Percentiles rank a stretch among this genome's conserved stretches.
Conservation (phyloP, 2,797 vertebrate species). For the Brachyrhaphis roseni region DNA sequence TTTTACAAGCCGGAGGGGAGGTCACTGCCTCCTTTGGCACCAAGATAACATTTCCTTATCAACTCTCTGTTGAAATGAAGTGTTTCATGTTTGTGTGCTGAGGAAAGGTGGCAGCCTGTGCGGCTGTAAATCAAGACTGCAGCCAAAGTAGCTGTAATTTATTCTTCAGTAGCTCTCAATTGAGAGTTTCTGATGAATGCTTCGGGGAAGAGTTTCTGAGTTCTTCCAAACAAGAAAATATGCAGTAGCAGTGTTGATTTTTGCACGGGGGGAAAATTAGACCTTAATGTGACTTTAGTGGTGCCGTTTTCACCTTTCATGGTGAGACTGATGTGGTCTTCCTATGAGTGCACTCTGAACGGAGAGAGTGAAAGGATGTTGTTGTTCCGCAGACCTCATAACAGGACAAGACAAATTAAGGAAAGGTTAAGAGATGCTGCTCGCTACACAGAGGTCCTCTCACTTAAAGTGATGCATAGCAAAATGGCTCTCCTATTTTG, state of each 20-base stretch:
- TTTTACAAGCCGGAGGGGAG: constrained; percentile 52
- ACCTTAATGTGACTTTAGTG: constrained; percentile 26
- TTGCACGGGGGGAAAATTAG: constrained; percentile 34
- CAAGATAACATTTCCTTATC: constrained; percentile 73
- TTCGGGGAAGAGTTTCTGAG: constrained; percentile 78
- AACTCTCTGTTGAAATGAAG: constrained; percentile 60
- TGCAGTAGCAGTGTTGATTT: constrained; percentile 75
- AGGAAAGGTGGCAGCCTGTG: constrained; percentile 35
- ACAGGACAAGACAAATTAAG: constrained; percentile 78
- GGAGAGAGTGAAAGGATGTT: constrained; percentile 58
- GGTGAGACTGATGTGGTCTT: constrained; percentile 13
- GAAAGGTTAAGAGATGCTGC: constrained; percentile 77
- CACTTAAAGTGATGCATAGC: constrained; percentile 78
- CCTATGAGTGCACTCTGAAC: constrained; percentile 20
- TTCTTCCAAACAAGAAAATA: constrained; percentile 73
- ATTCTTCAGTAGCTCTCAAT: constrained; percentile 61
- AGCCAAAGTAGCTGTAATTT: constrained; percentile 69
- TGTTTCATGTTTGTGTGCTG: constrained; percentile 62
- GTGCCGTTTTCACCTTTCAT: constrained; percentile 13
- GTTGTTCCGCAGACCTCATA: constrained; percentile 70
- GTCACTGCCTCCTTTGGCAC: constrained; percentile 60
- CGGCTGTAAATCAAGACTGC: constrained; percentile 60
- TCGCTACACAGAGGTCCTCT: constrained; percentile 71
- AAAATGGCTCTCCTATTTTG: constrained; percentile 74
- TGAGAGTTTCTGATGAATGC: constrained; percentile 71